phyloP scores from a whole-genome alignment of 2,888 invertebrate species.

The Geophilus truncorum region DNA sequence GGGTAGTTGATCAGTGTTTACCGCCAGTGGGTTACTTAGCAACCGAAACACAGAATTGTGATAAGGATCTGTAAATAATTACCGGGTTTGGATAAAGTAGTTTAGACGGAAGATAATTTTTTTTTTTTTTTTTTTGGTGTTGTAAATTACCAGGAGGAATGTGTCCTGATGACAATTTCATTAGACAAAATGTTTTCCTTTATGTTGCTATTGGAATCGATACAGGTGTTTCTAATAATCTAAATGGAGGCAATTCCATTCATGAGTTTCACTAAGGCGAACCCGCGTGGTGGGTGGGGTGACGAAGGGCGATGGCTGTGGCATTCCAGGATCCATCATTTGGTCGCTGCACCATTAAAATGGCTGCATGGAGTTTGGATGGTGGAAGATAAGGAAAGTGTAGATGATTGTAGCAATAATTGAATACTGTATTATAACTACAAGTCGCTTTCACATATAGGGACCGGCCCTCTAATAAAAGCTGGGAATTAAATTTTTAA shows the following conservation, averaged over 20 bases:
- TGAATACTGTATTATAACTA: neutral
- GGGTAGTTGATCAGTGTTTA: no score
- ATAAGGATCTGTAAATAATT: neutral
- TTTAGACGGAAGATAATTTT: neutral
- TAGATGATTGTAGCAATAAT: neutral
- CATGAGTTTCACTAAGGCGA: neutral
- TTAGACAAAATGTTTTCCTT: conserved; percentile 4
- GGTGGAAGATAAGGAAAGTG: neutral
- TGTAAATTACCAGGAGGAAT: neutral
- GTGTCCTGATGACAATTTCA: neutral
- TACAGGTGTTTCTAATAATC: neutral
- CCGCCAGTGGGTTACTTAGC: neutral
- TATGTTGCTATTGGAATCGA: neutral
- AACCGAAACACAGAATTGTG: neutral
- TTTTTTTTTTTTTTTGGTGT: neutral
- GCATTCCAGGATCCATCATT: neutral
- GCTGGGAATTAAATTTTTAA: neutral
- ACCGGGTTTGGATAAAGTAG: neutral
- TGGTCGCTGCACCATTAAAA: neutral
- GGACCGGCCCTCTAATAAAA: no score
- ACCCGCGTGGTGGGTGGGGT: neutral
- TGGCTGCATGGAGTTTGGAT: neutral
- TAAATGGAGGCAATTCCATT: conserved; percentile 4
- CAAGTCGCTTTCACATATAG: no score
- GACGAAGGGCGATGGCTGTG: neutral